Conservation (phyloP, 92 coral and sea anemone species). For the Bergia puertoricense region DNA sequence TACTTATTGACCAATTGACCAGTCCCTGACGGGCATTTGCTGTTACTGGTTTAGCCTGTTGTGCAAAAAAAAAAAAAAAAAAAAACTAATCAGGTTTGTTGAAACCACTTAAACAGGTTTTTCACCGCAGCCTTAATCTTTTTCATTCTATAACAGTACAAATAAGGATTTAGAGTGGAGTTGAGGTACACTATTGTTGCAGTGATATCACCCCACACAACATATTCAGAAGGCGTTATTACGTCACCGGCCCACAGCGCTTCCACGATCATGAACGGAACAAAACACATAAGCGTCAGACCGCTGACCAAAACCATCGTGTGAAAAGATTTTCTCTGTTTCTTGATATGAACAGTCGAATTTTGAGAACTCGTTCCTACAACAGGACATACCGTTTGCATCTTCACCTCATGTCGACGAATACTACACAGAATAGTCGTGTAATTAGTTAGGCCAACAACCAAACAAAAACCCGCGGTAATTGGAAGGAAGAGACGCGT, state of each 20-base stretch:
- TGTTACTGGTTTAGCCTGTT: too few relatives aligned
- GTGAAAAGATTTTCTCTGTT: background rate
- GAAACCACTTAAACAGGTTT: background rate
- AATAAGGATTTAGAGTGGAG: background rate
- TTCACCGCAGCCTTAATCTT: background rate
- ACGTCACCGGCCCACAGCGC: background rate
- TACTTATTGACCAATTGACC: too few relatives aligned
- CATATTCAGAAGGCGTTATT: background rate
- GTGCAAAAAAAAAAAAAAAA: too few relatives aligned
- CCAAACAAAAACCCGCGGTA: background rate
- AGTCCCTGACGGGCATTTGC: too few relatives aligned
- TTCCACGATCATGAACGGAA: background rate
- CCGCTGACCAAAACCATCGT: conserved; percentile 3
- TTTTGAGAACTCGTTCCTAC: background rate
- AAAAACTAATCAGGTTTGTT: too few relatives aligned
- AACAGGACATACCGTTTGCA: background rate
- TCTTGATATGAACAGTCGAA: background rate
- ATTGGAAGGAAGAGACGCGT: background rate
- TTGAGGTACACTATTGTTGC: background rate
- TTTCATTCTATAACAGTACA: conserved; percentile 7
- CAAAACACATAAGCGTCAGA: background rate
- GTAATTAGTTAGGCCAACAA: background rate
- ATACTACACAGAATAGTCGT: background rate
- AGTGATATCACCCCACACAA: background rate
- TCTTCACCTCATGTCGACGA: background rate